Evolutionary conservation across 2,797 vertebrate species (phyloP).

Genomic region (Premnoplex brunnescens): DNA sequence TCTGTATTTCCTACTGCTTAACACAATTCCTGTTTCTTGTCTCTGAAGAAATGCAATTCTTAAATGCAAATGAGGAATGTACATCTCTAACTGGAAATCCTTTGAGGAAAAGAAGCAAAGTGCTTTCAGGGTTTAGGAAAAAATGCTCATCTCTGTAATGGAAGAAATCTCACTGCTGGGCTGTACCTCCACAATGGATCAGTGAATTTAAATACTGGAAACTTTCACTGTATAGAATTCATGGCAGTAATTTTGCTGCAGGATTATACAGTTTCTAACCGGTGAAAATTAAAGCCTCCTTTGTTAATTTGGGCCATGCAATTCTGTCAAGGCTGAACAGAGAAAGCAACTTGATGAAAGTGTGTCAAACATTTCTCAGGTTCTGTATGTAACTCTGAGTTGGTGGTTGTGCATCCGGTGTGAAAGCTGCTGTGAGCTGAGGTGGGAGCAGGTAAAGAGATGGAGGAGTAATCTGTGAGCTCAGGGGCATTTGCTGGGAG

Average conservation of each 20-base stretch:
- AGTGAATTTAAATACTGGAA: not conserved
- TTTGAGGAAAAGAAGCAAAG: not conserved
- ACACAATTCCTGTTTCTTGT: not conserved
- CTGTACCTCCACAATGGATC: accelerated
- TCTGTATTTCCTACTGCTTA: not conserved
- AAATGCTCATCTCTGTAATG: not conserved
- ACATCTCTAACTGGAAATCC: not conserved
- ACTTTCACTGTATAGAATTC: not conserved
- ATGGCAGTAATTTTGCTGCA: not conserved
- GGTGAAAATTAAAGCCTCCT: not conserved
- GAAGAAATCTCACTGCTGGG: not conserved
- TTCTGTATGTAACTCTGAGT: not conserved
- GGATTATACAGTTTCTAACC: not conserved
- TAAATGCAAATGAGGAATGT: not conserved
- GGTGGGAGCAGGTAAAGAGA: not conserved
- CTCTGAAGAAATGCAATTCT: not conserved
- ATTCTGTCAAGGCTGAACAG: not conserved
- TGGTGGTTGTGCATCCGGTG: accelerated
- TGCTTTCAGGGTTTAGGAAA: not conserved
- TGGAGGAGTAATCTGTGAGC: not conserved
- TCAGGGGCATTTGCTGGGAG: not conserved
- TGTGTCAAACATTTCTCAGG: not conserved
- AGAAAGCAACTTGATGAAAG: not conserved
- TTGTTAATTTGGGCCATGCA: not conserved
- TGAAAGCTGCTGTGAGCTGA: not conserved